Evolutionary conservation across 2,888 invertebrate species (phyloP), one percentile per base, ranked within the genome.

Genomic region (Beris chalybata): DNA sequence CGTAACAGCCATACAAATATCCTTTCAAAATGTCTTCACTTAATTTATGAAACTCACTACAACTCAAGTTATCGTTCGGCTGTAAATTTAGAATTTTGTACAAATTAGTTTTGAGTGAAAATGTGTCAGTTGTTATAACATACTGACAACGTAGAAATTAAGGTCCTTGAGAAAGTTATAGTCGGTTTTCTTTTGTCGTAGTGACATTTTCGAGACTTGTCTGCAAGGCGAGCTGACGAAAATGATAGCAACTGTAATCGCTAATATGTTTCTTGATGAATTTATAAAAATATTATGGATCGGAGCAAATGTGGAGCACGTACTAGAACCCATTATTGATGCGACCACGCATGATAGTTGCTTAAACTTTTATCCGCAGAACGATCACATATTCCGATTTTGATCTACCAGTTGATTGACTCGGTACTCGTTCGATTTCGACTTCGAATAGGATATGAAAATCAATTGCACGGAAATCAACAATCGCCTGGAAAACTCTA

Each of bases 271-370:
- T n/a, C n/a, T n/a, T n/a, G n/a, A n/a, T n/a, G 79, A 4, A 81
- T 79, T 68, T 81, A 81, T 70, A 32, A 47, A 5, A 65, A 15
- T 9, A 65, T 65, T 48, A 56, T 56, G 7, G 64, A 56, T 13
- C 48, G 53, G 2, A 65, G 45, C 15, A 65, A 30, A 65, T 65
- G 64, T 7, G 64, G 9, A 11, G 64, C 64, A 5, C 54, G 53
- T n/a, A 56, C 45, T 22, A 65, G 22, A 13, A 65, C 56, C 64
- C 64, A 65, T 48, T 65, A 56, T 3, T 56, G 55, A 56, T 65
- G 64, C 13, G 64, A 45, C 95, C 96, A 97, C 30, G 95, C 91
- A 77, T 95, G 92, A 77, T 95, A 96, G 79, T 97, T 97, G 76
- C 93, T 94, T 4, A 89, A 85, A 74, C 90, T 89, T 70, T 87